Percentiles rank a stretch among this genome's conserved stretches.
Evolutionary conservation across 2,113 vertebrate genomes (phyloP).

Genomic region (Eulacestoma nigropectus): DNA sequence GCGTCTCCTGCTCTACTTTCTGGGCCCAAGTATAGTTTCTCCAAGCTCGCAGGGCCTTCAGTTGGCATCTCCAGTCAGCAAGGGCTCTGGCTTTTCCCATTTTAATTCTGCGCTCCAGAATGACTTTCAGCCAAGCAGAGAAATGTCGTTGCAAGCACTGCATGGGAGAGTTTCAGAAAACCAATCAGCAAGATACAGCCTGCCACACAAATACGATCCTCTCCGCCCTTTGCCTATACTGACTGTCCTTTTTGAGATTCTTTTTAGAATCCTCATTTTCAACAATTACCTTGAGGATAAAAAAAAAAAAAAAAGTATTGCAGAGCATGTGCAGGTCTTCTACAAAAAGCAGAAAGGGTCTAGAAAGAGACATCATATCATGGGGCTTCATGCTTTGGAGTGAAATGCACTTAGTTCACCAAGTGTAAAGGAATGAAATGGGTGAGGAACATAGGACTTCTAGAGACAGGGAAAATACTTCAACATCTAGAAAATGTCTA

Average conservation of each 20-base stretch:
- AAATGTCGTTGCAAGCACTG: constrained; percentile 89
- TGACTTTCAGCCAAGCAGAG: constrained; percentile 84
- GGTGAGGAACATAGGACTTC: background rate
- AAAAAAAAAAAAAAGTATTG: background rate
- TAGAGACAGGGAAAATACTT: background rate
- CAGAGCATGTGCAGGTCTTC: background rate
- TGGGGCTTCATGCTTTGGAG: background rate
- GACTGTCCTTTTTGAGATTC: background rate
- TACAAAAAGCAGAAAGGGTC: background rate
- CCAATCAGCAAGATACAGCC: background rate
- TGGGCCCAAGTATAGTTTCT: constrained; percentile 76
- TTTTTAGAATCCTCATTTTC: background rate
- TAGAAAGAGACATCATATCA: background rate
- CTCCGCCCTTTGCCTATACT: background rate
- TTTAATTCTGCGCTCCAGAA: constrained; percentile 79
- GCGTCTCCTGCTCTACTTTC: constrained; percentile 72
- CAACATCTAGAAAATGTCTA: background rate
- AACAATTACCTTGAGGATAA: background rate
- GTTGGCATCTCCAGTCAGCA: constrained; percentile 85
- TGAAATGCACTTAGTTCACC: background rate
- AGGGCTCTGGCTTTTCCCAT: constrained; percentile 85
- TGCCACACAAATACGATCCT: background rate
- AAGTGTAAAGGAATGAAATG: background rate
- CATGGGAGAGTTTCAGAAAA: constrained; percentile 49
- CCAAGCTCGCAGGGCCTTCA: constrained; percentile 84